Base-by-base conservation (phyloP, 53 echinoderm and acorn worm species). In the Apostichopus leukothele region DNA sequence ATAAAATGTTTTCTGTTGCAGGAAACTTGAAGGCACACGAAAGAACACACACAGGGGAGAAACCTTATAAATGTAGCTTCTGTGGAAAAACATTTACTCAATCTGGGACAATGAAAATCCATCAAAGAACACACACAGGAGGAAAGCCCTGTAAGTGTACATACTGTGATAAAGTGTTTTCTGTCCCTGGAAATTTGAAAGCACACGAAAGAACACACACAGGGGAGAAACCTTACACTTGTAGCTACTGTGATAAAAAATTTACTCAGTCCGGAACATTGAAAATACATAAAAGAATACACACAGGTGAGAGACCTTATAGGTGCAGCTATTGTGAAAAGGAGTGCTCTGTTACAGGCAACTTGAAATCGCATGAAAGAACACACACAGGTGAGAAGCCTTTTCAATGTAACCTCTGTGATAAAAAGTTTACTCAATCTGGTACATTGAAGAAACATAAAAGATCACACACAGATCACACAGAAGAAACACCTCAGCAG, bases 131-230 rank as follows among this genome's bases (percentile, higher is more conserved):
- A 71, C 71, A 71, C 18, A 71, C 71, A 18, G 71, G 71, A 21
- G 71, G 71, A 71, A 77, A 21, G 7, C 78, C 78, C 12, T 77
- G 16, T 52, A 26, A 22, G 16, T 77, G 78, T 77, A 77, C 26
- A 14, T 71, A 16, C 71, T 71, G 39, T 39, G 39, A 39, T 39
- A 76, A 76, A 76, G 19, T 50, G 25, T 76, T 76, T 19, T 9
- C 25, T 18, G 25, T 26, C 25, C 19, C 76, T 6, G 50, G 76
- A 26, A 76, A 23, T 76, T 50, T 23, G 25, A 76, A 50, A 19
- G 50, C 76, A 26, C 76, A 76, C 19, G 76, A 76, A 76, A 76
- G 50, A 26, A 76, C 50, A 76, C 76, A 76, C 76, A 76, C 76
- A 76, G 76, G 76, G 19, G 76, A 23, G 50, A 76, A 76, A 50